A percentile compares a stretch with the other conserved stretches of the same genome.
phyloP scores from a whole-genome alignment of 2,113 vertebrate species.

The Sterrhoptilus dennistouni region DNA sequence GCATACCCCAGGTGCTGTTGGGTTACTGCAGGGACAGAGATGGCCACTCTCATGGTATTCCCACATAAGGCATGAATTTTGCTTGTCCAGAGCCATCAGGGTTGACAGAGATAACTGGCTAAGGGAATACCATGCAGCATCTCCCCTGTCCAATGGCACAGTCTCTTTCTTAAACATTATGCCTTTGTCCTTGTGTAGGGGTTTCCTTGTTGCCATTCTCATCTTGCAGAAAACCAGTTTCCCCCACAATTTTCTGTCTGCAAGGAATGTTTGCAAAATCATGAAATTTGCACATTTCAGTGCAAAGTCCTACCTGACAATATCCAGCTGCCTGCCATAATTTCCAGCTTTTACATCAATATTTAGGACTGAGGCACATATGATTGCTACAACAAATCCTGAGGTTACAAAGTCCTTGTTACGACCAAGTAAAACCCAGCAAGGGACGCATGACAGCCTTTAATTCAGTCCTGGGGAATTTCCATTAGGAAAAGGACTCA shows the following conservation, averaged over 20 bases:
- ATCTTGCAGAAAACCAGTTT: background rate
- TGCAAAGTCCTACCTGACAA: background rate
- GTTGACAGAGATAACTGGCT: background rate
- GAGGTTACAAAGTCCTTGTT: background rate
- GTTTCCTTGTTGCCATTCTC: background rate
- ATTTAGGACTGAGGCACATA: background rate
- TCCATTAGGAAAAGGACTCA: background rate
- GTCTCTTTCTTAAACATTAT: too few relatives aligned
- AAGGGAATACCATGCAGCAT: background rate
- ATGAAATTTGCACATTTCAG: background rate
- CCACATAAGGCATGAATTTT: background rate
- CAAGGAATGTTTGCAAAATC: background rate
- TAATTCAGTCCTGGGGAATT: background rate
- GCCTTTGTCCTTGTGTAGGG: background rate
- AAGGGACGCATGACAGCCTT: background rate
- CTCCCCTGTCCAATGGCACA: accelerated
- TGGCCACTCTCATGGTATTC: background rate
- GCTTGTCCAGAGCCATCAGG: background rate
- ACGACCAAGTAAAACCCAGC: background rate
- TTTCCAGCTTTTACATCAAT: background rate
- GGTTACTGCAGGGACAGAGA: background rate
- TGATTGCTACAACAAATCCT: background rate
- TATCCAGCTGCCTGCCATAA: background rate
- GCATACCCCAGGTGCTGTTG: accelerated
- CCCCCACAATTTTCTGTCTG: background rate